Evolutionary conservation across 2,888 invertebrate genomes (phyloP).

Genomic region (Thysanoteuthis rhombus): DNA sequence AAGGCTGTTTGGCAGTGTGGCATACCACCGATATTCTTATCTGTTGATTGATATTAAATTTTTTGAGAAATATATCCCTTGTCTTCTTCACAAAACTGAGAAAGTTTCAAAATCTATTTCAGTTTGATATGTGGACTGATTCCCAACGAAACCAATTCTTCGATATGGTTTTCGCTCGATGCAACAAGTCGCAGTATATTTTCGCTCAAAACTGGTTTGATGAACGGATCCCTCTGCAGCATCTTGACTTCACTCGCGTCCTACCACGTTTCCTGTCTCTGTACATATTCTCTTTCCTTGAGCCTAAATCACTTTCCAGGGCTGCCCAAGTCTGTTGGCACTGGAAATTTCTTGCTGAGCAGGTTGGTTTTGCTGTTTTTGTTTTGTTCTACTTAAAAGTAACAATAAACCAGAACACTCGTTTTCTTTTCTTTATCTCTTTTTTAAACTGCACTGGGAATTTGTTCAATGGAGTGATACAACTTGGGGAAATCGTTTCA

Average conservation of each 20-base stretch:
- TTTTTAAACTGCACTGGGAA: too few relatives aligned
- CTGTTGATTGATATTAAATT: too few relatives aligned
- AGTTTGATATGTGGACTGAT: constrained; percentile 68
- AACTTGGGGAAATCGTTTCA: too few relatives aligned
- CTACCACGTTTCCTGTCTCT: constrained; percentile 62
- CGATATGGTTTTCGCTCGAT: constrained; percentile 58
- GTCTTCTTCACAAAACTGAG: too few relatives aligned
- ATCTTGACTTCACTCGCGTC: constrained; percentile 62
- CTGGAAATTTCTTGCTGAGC: constrained; percentile 66
- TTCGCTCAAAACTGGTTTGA: constrained; percentile 65
- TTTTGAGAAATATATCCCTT: too few relatives aligned
- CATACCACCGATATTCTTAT: too few relatives aligned
- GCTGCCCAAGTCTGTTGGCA: constrained; percentile 64
- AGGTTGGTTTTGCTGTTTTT: constrained; percentile 50
- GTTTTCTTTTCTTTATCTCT: too few relatives aligned
- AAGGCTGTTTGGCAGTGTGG: too few relatives aligned
- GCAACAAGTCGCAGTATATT: constrained; percentile 56
- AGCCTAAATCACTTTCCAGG: constrained; percentile 63
- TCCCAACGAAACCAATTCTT: constrained; percentile 64
- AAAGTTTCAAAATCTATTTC: constrained; percentile 25
- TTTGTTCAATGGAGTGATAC: too few relatives aligned
- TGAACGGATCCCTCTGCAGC: constrained; percentile 58
- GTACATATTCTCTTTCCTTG: constrained; percentile 66
- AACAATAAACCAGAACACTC: too few relatives aligned
- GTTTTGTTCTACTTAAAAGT: too few relatives aligned